Evolutionary conservation across 92 coral and sea anemone species (phyloP), one percentile per base, ranked within the genome.

Genomic region (Muricea muricata): DNA sequence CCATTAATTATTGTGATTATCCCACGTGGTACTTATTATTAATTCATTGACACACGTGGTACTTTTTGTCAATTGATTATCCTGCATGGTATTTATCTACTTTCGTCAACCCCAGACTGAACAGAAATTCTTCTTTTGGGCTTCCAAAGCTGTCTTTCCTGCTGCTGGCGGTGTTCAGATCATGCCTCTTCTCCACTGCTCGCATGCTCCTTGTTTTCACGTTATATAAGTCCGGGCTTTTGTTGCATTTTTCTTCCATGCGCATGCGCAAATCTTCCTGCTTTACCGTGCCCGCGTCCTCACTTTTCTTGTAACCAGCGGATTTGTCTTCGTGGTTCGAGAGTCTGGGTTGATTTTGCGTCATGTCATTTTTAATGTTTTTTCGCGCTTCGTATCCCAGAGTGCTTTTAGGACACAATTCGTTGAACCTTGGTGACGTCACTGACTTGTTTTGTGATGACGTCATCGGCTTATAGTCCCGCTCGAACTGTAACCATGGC

Each of bases 401-500:
- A 61, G 54, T 78, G 41, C 71, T 33, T 35, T 58, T 35, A 17
- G 83, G 55, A 17, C 70, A 12, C 83, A 65, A 54, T 6, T 77
- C 69, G 23, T 21, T 5, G 54, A 46, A 56, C 52, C 69, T 54
- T 7, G 69, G 29, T 24, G 82, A 77, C 46, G 82, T 26, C 71
- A 31, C 23, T 40, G 83, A 72, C 52, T 78, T 78, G 35, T 17
- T 52, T 3, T 23, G 60, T 3, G 71, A 29, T 26, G 83, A 78
- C 48, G 83, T 29, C 54, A 56, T 35, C 33, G 83, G 83, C 46
- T 78, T 78, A 78, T 31, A 58, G 83, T 78, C 83, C 26, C 83
- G 57, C 83, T 78, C 83, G 35, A 78, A 78, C 30, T 61, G 83
- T 58, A 65, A 50, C 83, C 83, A 78, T 56, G 83, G 83, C 50